Evolutionary conservation across 30 jellyfish, hydroid and myxozoan species (phyloP), one percentile per base, ranked within the genome.

Genomic region (Pseudorhiza aurosa): DNA sequence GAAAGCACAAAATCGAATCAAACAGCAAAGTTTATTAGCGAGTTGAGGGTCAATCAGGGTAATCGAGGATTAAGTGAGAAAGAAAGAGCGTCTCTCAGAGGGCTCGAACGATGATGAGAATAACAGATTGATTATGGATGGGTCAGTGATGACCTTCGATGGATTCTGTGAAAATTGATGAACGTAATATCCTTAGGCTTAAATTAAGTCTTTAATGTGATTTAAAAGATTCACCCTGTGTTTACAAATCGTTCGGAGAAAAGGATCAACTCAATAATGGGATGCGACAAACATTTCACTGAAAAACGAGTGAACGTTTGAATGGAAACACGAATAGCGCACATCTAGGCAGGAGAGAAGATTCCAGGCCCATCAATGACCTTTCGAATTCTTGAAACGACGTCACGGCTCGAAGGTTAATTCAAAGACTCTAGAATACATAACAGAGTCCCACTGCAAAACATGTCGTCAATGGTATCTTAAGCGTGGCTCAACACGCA

Each of bases 241-340:
- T 65, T 65, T 37, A 29, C 55, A 29, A 60, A 60, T 60, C 75
- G 50, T 4, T 7, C 27, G 30, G 75, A n/a, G 18, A 29, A 60
- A 60, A 60, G 55, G 75, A 8, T 53, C 31, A 53, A 22, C 19
- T 14, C 17, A 2, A 22, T 3, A 36, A 17, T 53, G 24, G n/a
- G 22, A n/a, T 24, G n/a, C n/a, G n/a, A n/a, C n/a, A n/a, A n/a
- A n/a, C n/a, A n/a, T n/a, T n/a, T n/a, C n/a, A n/a, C n/a, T n/a
- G n/a, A n/a, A n/a, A n/a, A n/a, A n/a, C n/a, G n/a, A n/a, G n/a
- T n/a, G n/a, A n/a, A n/a, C n/a, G n/a, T n/a, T n/a, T n/a, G n/a
- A n/a, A n/a, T n/a, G n/a, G n/a, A n/a, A n/a, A n/a, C n/a, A n/a
- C n/a, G n/a, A n/a, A n/a, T n/a, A n/a, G n/a, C n/a, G n/a, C n/a